Base-by-base conservation (phyloP, 2,113 vertebrate genomes). In the Zosterops hypoxanthus region DNA sequence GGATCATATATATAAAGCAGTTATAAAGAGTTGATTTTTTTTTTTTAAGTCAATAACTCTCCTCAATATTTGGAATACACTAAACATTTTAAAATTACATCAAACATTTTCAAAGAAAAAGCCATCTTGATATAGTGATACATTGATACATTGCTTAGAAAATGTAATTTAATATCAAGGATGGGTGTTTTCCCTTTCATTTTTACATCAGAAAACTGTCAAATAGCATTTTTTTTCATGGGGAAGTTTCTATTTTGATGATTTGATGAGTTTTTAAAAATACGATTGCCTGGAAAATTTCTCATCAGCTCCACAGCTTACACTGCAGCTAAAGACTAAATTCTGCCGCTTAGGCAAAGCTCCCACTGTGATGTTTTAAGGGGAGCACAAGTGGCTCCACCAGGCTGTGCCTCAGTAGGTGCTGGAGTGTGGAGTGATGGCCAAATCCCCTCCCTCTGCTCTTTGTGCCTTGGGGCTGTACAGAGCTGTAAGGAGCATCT, bases 381-480 rank as follows among this genome's bases (percentile, higher is more conserved):
- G 7, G 21, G 36, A 80, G 8, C 6, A 71, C 3, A 18, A 50
- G 46, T 6, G 60, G 23, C 28, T 71, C 18, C 34, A 33, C 19
- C 11, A 24, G 18, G 12, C 36, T 0, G 0, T 47, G 22, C 5
- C 28, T 61, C 41, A 12, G 18, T 46, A 86, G 15, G 11, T 39
- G 36, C 24, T 57, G 23, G 23, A 42, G 18, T 34, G 34, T 11
- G 18, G 21, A 65, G 5, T 2, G 15, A 26, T 50, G 13, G 10
- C 2, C 12, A 47, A 47, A 78, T 57, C 34, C 53, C 13, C 14
- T 64, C 29, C 44, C 7, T 86, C 25, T 2, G 2, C 8, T 50
- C 19, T 21, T 53, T 42, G 26, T 61, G 7, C 5, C 42, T 42
- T 47, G 20, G 6, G 12, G 7, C 8, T 68, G 11, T 21, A 5